Evolutionary conservation across 2,888 invertebrate species (phyloP).

Genomic region (Pycnomerus fuliginosus): DNA sequence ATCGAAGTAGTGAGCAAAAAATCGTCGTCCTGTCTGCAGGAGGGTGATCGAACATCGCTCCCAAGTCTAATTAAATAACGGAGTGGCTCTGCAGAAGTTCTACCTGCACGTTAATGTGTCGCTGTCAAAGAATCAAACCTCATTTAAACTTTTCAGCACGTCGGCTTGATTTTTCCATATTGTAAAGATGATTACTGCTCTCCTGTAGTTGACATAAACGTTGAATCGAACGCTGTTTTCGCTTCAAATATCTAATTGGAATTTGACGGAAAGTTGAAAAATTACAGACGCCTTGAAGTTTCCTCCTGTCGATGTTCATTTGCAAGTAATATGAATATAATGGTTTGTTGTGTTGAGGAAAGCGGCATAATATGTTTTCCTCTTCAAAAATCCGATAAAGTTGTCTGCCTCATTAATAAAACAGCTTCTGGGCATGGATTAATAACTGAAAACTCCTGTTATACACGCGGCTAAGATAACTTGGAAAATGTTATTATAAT

Average conservation of each 20-base stretch:
- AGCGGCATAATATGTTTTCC: too few relatives aligned
- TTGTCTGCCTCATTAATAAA: slow-evolving; percentile 35
- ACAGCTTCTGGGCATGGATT: slow-evolving; percentile 30
- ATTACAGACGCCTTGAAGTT: too few relatives aligned
- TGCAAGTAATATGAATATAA: too few relatives aligned
- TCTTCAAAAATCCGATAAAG: slow-evolving; percentile 25
- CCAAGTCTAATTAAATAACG: slow-evolving; percentile 43
- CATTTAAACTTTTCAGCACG: slow-evolving; percentile 45
- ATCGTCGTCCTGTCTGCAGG: too few relatives aligned
- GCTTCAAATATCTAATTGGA: too few relatives aligned
- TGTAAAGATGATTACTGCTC: slow-evolving; percentile 42
- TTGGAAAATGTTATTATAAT: slow-evolving; percentile 32
- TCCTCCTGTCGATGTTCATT: too few relatives aligned
- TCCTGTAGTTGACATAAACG: slow-evolving; percentile 40
- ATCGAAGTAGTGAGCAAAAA: too few relatives aligned
- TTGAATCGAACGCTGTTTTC: too few relatives aligned
- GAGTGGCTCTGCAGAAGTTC: slow-evolving; percentile 10
- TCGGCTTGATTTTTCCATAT: slow-evolving; percentile 44
- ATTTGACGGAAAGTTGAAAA: too few relatives aligned
- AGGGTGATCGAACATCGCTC: too few relatives aligned
- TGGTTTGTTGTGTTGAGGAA: too few relatives aligned
- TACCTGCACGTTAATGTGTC: slow-evolving; percentile 31
- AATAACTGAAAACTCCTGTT: slow-evolving; percentile 35
- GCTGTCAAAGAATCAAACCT: slow-evolving; percentile 37
- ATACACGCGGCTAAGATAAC: slow-evolving; percentile 28